Percentiles rank a stretch among this genome's conserved stretches.
phyloP scores from a whole-genome alignment of 2,113 vertebrate species.

The Thalassarche chlororhynchos region DNA sequence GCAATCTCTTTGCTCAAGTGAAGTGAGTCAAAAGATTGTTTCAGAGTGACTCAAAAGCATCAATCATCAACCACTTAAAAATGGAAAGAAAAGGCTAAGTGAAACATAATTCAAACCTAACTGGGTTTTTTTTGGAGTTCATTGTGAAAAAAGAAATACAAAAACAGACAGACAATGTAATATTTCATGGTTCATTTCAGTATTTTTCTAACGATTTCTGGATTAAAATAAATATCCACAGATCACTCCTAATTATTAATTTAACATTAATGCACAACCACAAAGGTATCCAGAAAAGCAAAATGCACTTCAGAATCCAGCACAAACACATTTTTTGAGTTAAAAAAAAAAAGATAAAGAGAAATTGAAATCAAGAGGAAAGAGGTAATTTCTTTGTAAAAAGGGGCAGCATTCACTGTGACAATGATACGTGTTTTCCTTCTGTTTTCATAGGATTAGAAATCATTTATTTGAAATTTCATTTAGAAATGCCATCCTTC shows the following conservation, averaged over 20 bases:
- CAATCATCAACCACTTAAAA: not conserved
- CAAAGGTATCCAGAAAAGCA: not conserved
- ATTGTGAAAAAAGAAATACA: not conserved
- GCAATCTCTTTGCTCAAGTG: not conserved
- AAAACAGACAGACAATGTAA: not conserved
- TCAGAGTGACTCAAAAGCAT: not conserved
- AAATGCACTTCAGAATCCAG: not conserved
- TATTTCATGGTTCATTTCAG: not conserved
- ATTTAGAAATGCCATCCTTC: not conserved
- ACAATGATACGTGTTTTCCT: not conserved
- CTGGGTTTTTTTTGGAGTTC: not conserved
- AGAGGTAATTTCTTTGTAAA: not conserved
- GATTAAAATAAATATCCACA: not conserved
- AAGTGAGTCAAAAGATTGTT: not conserved
- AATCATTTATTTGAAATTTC: not conserved
- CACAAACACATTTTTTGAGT: not conserved
- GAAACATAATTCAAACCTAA: not conserved
- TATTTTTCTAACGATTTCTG: not conserved
- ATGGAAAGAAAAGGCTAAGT: not conserved
- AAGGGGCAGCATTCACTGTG: not conserved
- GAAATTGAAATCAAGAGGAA: not conserved
- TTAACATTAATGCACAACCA: not conserved
- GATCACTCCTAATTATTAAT: not conserved
- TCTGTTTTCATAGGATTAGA: not conserved
- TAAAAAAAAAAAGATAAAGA: not conserved